phyloP scores from a whole-genome alignment of 2,797 vertebrate species.

The Mormyrus hasselquistii region DNA sequence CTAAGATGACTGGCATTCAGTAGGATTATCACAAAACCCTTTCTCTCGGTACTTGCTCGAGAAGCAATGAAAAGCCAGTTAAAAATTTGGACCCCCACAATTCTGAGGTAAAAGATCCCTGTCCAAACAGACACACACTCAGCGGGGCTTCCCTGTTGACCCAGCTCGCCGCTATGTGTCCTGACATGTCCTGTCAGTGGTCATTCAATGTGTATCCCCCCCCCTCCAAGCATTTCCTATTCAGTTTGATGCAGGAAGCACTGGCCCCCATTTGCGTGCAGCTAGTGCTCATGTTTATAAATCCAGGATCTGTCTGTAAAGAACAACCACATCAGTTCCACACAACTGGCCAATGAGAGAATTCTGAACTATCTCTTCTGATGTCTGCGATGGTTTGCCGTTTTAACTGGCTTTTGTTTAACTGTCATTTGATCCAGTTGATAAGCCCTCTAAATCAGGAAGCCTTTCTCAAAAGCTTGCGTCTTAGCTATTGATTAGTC shows the following conservation, averaged over 20 bases:
- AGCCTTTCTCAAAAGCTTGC: not conserved
- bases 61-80: not conserved
- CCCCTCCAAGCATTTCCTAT: not conserved
- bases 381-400: not conserved
- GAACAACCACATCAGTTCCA: not conserved
- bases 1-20: not conserved
- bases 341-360: not conserved
- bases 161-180: not conserved
- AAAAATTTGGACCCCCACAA: not conserved
- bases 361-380: not conserved
- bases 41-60: not conserved
- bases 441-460: not conserved
- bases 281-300: not conserved
- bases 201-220: not conserved
- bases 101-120: not conserved
- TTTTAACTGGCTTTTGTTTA: not conserved
- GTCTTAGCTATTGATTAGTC: not conserved
- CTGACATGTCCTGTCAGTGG: constrained; percentile 14
- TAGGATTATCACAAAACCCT: not conserved
- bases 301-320: not conserved
- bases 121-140: not conserved
- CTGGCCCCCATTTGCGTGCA: not conserved
- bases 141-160: not conserved
- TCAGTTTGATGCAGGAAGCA: not conserved
- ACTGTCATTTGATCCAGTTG: not conserved